phyloP scores from a whole-genome alignment of 2,797 vertebrate genomes.

The Hapalemur alaotrensis region DNA sequence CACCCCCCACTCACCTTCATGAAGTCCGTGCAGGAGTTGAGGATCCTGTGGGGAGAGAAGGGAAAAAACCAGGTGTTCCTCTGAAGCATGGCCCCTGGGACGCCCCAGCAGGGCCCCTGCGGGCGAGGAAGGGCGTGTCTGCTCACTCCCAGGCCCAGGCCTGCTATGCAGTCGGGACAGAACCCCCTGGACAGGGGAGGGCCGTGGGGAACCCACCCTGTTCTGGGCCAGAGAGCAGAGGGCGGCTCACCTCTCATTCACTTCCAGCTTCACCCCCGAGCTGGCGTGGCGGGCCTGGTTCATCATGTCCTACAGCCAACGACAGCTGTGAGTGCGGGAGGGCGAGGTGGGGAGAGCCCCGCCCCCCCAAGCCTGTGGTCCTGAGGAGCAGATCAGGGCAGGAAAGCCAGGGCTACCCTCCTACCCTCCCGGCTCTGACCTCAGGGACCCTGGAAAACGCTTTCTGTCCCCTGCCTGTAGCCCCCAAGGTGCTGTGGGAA shows the following conservation, averaged over 20 bases:
- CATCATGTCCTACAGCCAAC: conserved; percentile 94
- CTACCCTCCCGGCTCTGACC: background rate
- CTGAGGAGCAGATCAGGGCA: too few relatives aligned
- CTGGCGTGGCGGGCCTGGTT: conserved; percentile 93
- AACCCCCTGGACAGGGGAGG: background rate
- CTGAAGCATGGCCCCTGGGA: background rate
- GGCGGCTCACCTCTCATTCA: conserved; percentile 94
- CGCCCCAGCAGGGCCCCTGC: background rate
- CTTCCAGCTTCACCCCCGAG: conserved; percentile 95
- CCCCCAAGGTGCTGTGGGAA: background rate
- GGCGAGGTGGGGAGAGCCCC: background rate
- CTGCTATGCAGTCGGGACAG: background rate
- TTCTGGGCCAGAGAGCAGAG: fast-evolving
- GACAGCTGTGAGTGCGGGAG: background rate
- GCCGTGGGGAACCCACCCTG: fast-evolving
- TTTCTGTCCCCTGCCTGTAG: fast-evolving
- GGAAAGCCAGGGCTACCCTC: background rate
- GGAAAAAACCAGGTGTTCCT: background rate
- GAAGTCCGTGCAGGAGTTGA: conserved; percentile 95
- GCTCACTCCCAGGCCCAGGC: background rate
- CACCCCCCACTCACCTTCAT: conserved; percentile 93
- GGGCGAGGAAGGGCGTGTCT: background rate
- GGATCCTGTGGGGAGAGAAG: conserved; percentile 87
- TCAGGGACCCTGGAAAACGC: background rate
- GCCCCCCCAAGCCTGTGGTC: background rate